These are phyloP conservation scores for Arenicola marina DNA, from an alignment of 2,888 invertebrate genomes.

Conservation along the genomic window DNA sequence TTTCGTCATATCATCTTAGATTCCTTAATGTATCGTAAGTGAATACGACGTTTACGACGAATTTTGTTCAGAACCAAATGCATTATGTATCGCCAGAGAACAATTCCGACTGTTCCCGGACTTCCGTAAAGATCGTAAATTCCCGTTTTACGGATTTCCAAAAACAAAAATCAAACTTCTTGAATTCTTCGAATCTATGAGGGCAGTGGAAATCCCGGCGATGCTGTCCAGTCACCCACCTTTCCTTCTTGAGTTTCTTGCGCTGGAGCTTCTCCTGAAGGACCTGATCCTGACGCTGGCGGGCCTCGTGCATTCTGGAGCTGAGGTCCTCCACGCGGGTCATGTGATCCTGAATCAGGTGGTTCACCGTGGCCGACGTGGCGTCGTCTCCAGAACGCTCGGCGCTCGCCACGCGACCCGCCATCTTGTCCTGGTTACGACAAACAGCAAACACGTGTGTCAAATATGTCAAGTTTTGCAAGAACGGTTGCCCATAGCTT, in stretches of 20 bases:
- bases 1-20: too few species aligned
- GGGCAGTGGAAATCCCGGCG: too few species aligned
- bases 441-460: too few species aligned
- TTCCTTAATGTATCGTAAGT: too few species aligned
- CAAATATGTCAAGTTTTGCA: too few species aligned
- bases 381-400: conserved; percentile 7
- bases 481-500: too few species aligned
- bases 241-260: conserved; percentile 44
- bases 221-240: conserved; percentile 33
- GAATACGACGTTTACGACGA: too few species aligned
- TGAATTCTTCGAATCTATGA: too few species aligned
- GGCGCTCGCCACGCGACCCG: conserved; percentile 13
- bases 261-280: conserved; percentile 50
- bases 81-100: too few species aligned
- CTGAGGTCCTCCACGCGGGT: conserved; percentile 41
- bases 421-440: conserved; percentile 6
- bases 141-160: not conserved
- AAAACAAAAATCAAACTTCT: conserved; percentile 9
- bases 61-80: too few species aligned
- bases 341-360: conserved; percentile 19
- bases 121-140: too few species aligned
- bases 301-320: conserved; percentile 41
- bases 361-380: conserved; percentile 9
- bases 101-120: too few species aligned
- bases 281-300: conserved; percentile 47